These are phyloP conservation scores for Cydia amplana DNA, from an alignment of 1,140 invertebrate genomes.

Conservation along the genomic window DNA sequence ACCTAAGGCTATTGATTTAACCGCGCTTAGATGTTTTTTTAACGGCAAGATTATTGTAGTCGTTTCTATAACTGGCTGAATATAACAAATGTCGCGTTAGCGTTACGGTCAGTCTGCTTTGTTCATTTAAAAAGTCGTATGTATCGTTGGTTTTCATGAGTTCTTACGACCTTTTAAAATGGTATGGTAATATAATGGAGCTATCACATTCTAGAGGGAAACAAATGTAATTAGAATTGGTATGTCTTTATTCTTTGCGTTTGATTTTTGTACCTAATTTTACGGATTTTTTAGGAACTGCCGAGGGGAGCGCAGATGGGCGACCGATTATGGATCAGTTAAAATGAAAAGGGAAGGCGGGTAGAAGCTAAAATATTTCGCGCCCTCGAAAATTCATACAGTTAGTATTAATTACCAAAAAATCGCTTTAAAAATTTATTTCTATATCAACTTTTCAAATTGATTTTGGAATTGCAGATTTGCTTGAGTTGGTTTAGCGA, in stretches of 20 bases:
- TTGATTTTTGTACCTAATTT: constrained; percentile 33
- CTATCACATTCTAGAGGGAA: constrained; percentile 74
- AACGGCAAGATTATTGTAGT: constrained; percentile 13
- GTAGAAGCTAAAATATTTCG: too few species aligned
- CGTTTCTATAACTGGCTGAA: constrained; percentile 52
- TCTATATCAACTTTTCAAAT: constrained; percentile 23
- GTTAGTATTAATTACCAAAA: too few species aligned
- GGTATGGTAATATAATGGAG: constrained; percentile 59
- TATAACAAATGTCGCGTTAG: constrained; percentile 74
- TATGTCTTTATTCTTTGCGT: constrained; percentile 26
- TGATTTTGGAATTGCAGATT: constrained; percentile 33
- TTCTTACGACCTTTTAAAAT: constrained; percentile 31
- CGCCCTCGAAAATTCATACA: too few species aligned
- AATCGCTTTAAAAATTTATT: too few species aligned
- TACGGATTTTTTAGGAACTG: neutral
- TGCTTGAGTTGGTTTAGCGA: neutral
- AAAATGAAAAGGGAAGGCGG: too few species aligned
- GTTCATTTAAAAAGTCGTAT: neutral
- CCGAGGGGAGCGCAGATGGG: neutral
- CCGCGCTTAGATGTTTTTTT: neutral
- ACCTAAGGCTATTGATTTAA: constrained; percentile 38
- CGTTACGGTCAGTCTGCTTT: constrained; percentile 8
- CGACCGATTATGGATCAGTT: neutral
- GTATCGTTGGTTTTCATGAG: neutral
- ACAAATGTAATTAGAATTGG: constrained; percentile 36